Percentiles rank a stretch among this genome's conserved stretches.
These are phyloP conservation scores for Luidia sarsii DNA, from an alignment of 53 echinoderm and acorn worm species.

Conservation along the genomic window DNA sequence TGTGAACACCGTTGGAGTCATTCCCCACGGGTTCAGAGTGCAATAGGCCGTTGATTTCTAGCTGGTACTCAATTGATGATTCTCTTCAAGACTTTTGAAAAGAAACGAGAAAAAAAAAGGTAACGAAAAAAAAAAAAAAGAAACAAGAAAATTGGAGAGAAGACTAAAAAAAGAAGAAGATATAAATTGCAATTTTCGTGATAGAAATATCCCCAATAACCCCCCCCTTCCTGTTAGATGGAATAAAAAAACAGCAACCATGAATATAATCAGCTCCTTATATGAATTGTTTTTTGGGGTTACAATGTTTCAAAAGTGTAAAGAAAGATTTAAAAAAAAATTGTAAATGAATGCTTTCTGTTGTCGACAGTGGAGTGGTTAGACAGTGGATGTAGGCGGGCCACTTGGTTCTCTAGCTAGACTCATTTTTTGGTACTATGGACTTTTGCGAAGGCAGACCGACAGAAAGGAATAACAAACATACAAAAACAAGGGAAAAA, in stretches of 20 bases:
- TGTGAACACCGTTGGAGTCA: not conserved
- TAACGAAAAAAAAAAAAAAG: too few species aligned
- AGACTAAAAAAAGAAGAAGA: not conserved
- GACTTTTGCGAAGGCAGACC: conserved; percentile 4
- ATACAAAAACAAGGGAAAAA: too few species aligned
- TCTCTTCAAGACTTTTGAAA: conserved; percentile 31
- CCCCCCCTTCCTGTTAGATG: not conserved
- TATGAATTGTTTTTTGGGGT: conserved; percentile 30
- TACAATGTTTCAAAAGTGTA: too few species aligned
- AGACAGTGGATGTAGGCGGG: conserved; percentile 31
- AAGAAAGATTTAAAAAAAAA: too few species aligned
- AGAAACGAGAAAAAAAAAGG: too few species aligned
- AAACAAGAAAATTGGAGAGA: too few species aligned
- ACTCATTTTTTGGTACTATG: conserved; percentile 35
- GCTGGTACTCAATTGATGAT: conserved; percentile 14
- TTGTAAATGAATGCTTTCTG: conserved; percentile 33
- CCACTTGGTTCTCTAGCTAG: conserved; percentile 46
- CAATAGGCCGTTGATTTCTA: conserved; percentile 50
- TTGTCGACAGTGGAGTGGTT: conserved; percentile 40
- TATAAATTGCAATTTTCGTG: conserved; percentile 5
- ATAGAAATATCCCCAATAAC: not conserved
- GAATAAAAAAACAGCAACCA: not conserved
- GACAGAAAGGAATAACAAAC: conserved; percentile 9
- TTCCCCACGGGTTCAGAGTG: conserved; percentile 22
- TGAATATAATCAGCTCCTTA: conserved; percentile 21